Percentiles rank a stretch among this genome's conserved stretches.
Evolutionary conservation across 2,113 vertebrate species (phyloP).

Genomic region (Barbus barbus): DNA sequence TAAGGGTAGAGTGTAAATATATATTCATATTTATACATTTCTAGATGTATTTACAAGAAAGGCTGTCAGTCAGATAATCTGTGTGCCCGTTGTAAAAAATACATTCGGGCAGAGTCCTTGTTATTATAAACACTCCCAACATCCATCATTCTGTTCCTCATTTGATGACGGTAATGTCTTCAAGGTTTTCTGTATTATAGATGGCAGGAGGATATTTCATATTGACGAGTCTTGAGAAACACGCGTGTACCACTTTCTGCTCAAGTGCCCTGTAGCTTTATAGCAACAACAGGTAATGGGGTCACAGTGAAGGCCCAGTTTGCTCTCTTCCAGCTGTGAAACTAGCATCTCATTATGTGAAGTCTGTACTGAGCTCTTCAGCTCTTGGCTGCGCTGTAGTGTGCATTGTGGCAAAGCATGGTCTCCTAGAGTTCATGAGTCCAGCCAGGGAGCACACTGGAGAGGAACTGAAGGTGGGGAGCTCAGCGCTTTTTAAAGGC

Average conservation of each 20-base stretch:
- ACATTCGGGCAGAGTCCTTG: conserved; percentile 38
- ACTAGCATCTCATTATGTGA: neutral
- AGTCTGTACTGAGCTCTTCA: neutral
- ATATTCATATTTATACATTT: conserved; percentile 99
- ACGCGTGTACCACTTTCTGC: conserved; percentile 16
- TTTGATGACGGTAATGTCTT: neutral
- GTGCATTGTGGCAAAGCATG: conserved; percentile 14
- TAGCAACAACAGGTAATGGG: conserved; percentile 3
- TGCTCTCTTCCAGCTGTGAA: neutral
- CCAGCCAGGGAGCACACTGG: conserved; percentile 29
- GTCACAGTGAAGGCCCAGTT: conserved; percentile 1
- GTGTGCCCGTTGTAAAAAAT: conserved; percentile 45
- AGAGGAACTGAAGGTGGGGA: conserved; percentile 44
- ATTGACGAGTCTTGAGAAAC: neutral
- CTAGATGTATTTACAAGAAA: conserved; percentile 90
- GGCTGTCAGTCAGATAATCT: conserved; percentile 23
- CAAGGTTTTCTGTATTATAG: too few relatives aligned
- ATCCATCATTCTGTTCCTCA: neutral
- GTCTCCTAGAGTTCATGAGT: conserved; percentile 25
- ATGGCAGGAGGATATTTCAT: neutral
- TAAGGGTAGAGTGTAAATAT: conserved; percentile 92
- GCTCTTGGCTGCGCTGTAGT: neutral
- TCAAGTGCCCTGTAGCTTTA: conserved; percentile 45
- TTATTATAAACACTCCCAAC: conserved; percentile 32
- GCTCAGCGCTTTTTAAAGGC: conserved; percentile 92